Evolutionary conservation across 2,888 invertebrate species (phyloP).

Genomic region (Acronicta aceris): DNA sequence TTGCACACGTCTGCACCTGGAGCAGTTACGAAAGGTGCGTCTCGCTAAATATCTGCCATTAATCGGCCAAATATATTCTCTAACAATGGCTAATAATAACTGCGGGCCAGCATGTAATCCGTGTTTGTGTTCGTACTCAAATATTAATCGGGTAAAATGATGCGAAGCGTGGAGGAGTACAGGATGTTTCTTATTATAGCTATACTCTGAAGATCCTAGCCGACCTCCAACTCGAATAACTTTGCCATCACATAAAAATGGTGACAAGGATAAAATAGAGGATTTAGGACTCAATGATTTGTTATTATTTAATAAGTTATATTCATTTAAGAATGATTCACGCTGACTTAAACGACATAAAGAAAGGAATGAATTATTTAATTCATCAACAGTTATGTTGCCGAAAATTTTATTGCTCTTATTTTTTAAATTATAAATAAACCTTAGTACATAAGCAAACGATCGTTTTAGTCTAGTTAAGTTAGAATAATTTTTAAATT

Average conservation of each 20-base stretch:
- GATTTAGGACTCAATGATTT: neutral
- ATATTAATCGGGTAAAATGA: slow-evolving; percentile 5
- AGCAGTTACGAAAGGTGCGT: neutral
- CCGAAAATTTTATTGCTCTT: neutral
- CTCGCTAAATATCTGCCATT: neutral
- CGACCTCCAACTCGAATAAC: neutral
- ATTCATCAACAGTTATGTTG: neutral
- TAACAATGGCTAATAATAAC: neutral
- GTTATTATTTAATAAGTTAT: neutral
- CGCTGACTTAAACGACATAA: neutral
- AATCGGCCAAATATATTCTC: neutral
- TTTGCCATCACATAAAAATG: neutral
- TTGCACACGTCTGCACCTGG: neutral
- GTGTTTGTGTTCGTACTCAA: neutral
- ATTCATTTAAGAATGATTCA: neutral
- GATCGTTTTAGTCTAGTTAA: slow-evolving; percentile 28
- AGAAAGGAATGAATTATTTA: neutral
- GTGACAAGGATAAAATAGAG: neutral
- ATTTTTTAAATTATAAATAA: slow-evolving; percentile 31
- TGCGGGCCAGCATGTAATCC: slow-evolving; percentile 2
- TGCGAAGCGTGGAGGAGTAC: slow-evolving; percentile 1
- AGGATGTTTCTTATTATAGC: neutral
- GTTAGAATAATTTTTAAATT: slow-evolving; percentile 22
- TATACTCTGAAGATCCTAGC: neutral
- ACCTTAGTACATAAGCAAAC: slow-evolving; percentile 36